Conservation (phyloP, 2,113 vertebrate species). For the Nycticorax nycticorax region DNA sequence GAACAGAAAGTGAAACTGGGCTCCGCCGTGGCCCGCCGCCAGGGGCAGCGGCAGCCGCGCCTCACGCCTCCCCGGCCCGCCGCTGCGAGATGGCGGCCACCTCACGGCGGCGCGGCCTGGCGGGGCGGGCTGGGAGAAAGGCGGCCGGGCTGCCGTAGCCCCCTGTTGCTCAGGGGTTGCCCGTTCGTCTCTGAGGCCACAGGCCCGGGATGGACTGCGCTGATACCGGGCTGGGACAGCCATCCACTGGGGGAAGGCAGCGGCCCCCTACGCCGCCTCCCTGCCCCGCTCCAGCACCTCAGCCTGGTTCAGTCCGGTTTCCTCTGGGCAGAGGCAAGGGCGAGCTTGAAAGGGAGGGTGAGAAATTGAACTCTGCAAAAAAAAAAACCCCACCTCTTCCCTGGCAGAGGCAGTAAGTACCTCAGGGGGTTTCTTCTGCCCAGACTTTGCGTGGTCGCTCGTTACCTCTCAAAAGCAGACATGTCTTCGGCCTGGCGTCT, state of each 20-base stretch:
- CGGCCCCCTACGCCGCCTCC: fast-evolving
- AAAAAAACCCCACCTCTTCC: background rate
- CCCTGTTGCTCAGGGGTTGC: background rate
- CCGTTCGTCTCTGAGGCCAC: too few species aligned
- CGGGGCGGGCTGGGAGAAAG: fast-evolving
- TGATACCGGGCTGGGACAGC: too few species aligned
- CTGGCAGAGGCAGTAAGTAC: fast-evolving
- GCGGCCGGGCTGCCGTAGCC: fast-evolving
- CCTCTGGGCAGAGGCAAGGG: background rate
- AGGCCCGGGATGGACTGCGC: background rate
- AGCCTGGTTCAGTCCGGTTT: too few species aligned
- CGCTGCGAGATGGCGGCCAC: background rate
- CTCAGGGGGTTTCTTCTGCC: background rate
- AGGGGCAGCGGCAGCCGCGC: too few species aligned
- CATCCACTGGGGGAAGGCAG: fast-evolving
- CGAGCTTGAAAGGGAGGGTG: background rate
- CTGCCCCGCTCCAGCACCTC: fast-evolving
- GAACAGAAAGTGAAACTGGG: constrained; percentile 49
- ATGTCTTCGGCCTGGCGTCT: fast-evolving
- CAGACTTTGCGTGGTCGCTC: fast-evolving
- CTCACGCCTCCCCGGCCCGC: background rate
- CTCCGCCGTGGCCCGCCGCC: fast-evolving
- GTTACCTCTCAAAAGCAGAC: background rate
- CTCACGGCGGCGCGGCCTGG: too few species aligned
- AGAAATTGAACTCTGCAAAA: background rate